Base-by-base conservation (phyloP, 92 coral and sea anemone genomes). In the Montipora capitata region DNA sequence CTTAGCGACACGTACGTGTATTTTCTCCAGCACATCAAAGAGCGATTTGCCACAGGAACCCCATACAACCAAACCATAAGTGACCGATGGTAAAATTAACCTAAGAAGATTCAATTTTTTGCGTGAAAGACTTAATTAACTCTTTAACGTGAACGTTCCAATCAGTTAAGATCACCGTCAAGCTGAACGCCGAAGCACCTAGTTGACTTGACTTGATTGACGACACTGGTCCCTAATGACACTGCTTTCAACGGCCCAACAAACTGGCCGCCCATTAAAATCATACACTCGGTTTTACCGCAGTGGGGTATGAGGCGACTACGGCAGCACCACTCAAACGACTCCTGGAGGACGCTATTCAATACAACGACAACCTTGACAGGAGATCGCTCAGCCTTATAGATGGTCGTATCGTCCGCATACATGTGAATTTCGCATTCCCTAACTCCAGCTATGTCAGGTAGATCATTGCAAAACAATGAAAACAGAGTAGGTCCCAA, bases 381-480 rank as follows among this genome's bases (percentile, higher is more conserved):
- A 87, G 87, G 91, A 15, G 59, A 42, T 7, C 49, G 17, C 56
- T 48, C 84, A 27, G 68, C 85, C 27, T n/a, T 54, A 68, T 80
- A 81, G 15, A 88, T 27, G 18, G 80, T 88, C 10, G 87, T 81
- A 62, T 81, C 87, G 64, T 88, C 88, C 14, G 87, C 87, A 51
- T 81, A 88, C 82, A 88, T 80, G 39, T 88, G 58, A 42, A 88
- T 80, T 20, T 57, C 64, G 56, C 74, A 80, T 48, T 39, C 40
- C 4, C 67, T 5, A 13, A 9, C 67, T n/a, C 27, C 2, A 27
- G 44, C 57, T 14, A 76, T 76, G 56, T 76, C 27, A 56, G 66
- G 80, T 11, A 57, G 43, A 48, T 76, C 67, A 15, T 72, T 81
- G 27, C 27, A 20, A 20, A 20, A 20, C 27, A 20, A 20, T 20